Conservation (phyloP, 2,888 invertebrate genomes). For the Drosophila rellima region DNA sequence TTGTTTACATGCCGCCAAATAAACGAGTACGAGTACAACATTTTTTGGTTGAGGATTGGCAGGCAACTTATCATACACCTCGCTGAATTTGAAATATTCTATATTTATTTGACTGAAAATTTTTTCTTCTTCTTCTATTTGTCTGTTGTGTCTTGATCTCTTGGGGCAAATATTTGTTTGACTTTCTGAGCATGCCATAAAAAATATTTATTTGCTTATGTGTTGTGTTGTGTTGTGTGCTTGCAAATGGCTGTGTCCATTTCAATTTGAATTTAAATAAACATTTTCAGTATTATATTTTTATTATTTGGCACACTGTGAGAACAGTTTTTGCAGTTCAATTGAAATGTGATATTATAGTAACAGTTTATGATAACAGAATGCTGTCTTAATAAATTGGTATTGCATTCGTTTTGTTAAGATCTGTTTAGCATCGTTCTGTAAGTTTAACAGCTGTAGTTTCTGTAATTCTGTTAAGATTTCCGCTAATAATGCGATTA, state of each 20-base stretch:
- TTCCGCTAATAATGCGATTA: background rate
- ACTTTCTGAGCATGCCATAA: conserved; percentile 19
- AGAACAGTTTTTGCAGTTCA: background rate
- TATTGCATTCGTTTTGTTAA: background rate
- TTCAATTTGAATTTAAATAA: conserved; percentile 17
- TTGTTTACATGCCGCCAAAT: conserved; percentile 48
- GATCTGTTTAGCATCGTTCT: background rate
- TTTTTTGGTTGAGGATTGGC: conserved; percentile 4
- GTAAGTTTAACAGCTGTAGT: background rate
- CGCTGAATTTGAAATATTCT: conserved; percentile 28
- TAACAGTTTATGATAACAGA: background rate
- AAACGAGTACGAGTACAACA: conserved; percentile 18
- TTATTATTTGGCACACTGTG: background rate
- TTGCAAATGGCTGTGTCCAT: conserved; percentile 10
- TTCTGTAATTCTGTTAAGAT: background rate
- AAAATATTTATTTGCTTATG: conserved; percentile 5
- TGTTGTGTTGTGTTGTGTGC: background rate
- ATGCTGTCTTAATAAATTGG: too few species aligned
- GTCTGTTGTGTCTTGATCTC: conserved; percentile 16
- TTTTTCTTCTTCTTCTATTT: conserved; percentile 13
- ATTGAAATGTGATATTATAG: background rate
- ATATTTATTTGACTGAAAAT: conserved; percentile 24
- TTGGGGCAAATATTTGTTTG: conserved; percentile 35
- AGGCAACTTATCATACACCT: conserved; percentile 20
- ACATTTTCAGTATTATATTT: conserved; percentile 9